Evolutionary conservation across 2,888 invertebrate species (phyloP), one percentile per base, ranked within the genome.

Genomic region (Sericinus montela): DNA sequence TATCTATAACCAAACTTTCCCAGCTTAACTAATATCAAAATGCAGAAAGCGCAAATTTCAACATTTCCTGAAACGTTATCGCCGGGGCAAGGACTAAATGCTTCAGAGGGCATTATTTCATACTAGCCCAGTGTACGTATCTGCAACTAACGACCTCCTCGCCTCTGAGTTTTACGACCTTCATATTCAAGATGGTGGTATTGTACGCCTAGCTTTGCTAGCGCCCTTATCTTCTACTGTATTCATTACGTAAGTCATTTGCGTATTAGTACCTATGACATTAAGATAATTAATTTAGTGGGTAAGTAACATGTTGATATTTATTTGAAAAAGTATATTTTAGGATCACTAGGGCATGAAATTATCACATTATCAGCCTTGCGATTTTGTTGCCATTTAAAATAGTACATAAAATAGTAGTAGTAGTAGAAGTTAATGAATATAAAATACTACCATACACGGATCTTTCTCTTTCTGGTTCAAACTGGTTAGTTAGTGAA

Each of bases 111-210:
- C 32, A 50, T 50, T 45, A 45, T 50, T 50, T 50, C 50, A 50
- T 45, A 49, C 44, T 49, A 35, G 49, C 28, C 39, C 43, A 49
- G 28, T 11, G 54, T 49, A 48, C 47, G 29, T 43, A 46, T 54
- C 54, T 54, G 54, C 40, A 19, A 49, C 43, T 51, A 54, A 51
- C 51, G 54, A 46, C 46, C 35, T 44, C 38, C 48, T 44, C 48
- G 44, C 48, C 44, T 39, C 59, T 62, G 61, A 56, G 55, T 57
- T 59, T 60, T 53, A 56, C 45, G 54, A 47, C 36, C 54, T 45
- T 54, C 54, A 57, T 53, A 57, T 60, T 55, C 52, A 56, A 56
- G 57, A 58, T 55, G 54, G 55, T 43, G 34, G 48, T 43, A 28
- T 32, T 39, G 16, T 29, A 25, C 15, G 44, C 44, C 44, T 44